A percentile compares a stretch with the other conserved stretches of the same genome.
phyloP scores from a whole-genome alignment of 2,888 invertebrate species.

The Rhagonycha fulva region DNA sequence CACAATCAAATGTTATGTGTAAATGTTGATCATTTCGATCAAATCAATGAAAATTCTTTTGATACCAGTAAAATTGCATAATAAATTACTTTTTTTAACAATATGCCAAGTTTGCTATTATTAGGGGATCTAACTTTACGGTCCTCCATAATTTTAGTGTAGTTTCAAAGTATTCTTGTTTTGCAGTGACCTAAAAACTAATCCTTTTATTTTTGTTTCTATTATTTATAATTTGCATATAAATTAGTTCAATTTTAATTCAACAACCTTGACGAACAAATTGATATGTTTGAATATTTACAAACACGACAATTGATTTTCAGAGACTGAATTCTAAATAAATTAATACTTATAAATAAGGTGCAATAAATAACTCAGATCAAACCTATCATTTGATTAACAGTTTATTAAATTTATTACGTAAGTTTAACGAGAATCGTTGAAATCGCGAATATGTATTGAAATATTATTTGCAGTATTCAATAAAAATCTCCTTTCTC shows the following conservation, averaged over 20 bases:
- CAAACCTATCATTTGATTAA: background rate
- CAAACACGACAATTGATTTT: background rate
- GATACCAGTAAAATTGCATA: background rate
- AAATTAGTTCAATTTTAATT: background rate
- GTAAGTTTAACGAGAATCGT: background rate
- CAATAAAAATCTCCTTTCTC: conserved; percentile 27
- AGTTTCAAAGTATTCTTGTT: background rate
- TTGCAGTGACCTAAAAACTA: background rate
- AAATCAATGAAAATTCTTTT: background rate
- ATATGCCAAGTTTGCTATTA: background rate
- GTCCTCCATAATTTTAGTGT: background rate
- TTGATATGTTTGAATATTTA: background rate
- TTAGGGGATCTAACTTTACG: background rate
- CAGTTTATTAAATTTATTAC: background rate
- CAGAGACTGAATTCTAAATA: background rate
- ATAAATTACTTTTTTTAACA: background rate
- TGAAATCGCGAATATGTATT: background rate
- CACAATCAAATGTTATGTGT: background rate
- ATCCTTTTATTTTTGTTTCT: background rate
- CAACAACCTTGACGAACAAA: background rate
- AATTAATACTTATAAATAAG: background rate
- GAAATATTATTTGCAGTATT: background rate
- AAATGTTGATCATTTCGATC: background rate
- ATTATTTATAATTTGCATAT: background rate
- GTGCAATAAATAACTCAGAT: background rate